Conservation (phyloP, 2,888 invertebrate species). For the Eupithecia insigniata region DNA sequence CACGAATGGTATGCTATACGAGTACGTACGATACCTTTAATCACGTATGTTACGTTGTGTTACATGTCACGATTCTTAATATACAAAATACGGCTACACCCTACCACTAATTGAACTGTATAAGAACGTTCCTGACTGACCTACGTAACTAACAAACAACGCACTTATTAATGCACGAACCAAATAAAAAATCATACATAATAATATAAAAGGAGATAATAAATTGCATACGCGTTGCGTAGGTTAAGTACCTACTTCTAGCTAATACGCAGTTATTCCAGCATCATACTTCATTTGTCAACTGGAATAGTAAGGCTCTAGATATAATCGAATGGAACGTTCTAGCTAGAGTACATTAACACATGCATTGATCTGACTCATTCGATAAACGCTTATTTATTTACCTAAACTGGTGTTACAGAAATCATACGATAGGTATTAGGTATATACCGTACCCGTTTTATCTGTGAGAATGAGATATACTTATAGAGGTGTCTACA, state of each 20-base stretch:
- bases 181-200: neutral
- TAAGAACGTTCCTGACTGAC: too few relatives aligned
- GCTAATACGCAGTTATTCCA: constrained; percentile 10
- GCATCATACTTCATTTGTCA: constrained; percentile 7
- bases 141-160: too few relatives aligned
- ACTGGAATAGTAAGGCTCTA: constrained; percentile 14
- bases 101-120: too few relatives aligned
- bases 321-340: constrained; percentile 17
- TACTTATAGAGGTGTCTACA: constrained; percentile 9
- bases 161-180: neutral
- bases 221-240: constrained; percentile 5
- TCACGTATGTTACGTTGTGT: too few relatives aligned
- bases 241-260: constrained; percentile 1
- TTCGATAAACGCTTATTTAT: constrained; percentile 23
- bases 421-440: constrained; percentile 21
- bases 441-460: neutral
- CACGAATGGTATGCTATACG: too few relatives aligned
- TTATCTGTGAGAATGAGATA: constrained; percentile 24
- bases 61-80: too few relatives aligned
- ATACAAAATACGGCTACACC: too few relatives aligned
- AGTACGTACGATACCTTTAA: too few relatives aligned
- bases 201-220: neutral
- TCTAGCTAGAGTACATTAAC: constrained; percentile 20
- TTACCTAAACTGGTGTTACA: constrained; percentile 18
- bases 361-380: constrained; percentile 28